A percentile compares a stretch with the other conserved stretches of the same genome.
phyloP scores from a whole-genome alignment of 2,113 vertebrate genomes.

The Halcyon senegalensis region DNA sequence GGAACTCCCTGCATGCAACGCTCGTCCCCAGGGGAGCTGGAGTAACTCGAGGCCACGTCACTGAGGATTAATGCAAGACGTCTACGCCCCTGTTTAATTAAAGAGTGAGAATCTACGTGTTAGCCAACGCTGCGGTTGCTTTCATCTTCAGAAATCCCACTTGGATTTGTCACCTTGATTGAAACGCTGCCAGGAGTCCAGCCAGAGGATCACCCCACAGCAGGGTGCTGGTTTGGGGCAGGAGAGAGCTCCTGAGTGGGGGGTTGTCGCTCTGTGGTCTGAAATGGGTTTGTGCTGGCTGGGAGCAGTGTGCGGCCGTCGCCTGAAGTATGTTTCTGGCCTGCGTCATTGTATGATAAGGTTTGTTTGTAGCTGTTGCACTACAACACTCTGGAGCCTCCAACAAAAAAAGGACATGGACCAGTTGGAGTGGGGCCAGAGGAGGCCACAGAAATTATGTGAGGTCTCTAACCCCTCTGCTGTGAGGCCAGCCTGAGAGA shows the following conservation, averaged over 20 bases:
- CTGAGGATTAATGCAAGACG: not conserved
- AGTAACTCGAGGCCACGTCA: not conserved
- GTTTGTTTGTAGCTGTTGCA: not conserved
- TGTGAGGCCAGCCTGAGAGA: too few relatives aligned
- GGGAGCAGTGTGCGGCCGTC: fast-evolving
- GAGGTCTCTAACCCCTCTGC: too few relatives aligned
- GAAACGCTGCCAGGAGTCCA: fast-evolving
- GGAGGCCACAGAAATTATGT: too few relatives aligned
- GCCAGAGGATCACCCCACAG: not conserved
- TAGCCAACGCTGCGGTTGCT: not conserved
- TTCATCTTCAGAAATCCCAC: not conserved
- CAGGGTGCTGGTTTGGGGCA: not conserved
- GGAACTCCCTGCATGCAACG: fast-evolving
- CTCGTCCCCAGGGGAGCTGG: not conserved
- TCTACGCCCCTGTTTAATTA: not conserved
- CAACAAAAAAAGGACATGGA: too few relatives aligned
- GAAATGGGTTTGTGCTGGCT: not conserved
- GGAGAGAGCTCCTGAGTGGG: not conserved
- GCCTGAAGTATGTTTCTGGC: not conserved
- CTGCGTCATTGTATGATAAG: not conserved
- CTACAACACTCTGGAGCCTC: fast-evolving
- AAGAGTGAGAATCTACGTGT: not conserved
- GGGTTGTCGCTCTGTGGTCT: not conserved
- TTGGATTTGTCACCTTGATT: not conserved
- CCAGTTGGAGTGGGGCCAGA: too few relatives aligned